A percentile compares a stretch with the other conserved stretches of the same genome.
These are phyloP conservation scores for Ctenoplectra terminalis DNA, from an alignment of 1,140 invertebrate species.

Conservation along the genomic window DNA sequence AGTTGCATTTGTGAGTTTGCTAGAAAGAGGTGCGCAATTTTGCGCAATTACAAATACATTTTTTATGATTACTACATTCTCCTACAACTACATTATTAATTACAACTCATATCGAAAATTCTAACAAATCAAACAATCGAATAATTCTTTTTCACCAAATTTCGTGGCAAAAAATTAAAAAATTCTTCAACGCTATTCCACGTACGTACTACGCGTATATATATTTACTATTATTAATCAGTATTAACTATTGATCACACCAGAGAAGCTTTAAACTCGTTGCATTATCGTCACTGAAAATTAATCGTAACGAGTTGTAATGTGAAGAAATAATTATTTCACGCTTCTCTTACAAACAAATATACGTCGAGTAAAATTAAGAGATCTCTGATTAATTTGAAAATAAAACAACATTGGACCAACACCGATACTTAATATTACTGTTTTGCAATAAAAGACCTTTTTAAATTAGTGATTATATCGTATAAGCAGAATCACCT, in stretches of 20 bases:
- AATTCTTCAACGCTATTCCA: neutral
- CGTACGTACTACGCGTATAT: neutral
- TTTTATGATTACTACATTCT: neutral
- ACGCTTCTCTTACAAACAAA: slow-evolving; percentile 10
- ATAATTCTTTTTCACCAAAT: neutral
- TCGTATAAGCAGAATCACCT: slow-evolving; percentile 53
- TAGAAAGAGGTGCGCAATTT: slow-evolving; percentile 1
- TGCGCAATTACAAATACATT: slow-evolving; percentile 5
- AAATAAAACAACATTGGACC: slow-evolving; percentile 2
- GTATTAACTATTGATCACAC: slow-evolving; percentile 21
- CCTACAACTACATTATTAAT: neutral
- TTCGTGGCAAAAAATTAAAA: neutral
- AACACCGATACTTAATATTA: slow-evolving; percentile 18
- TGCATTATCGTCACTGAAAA: slow-evolving; percentile 26
- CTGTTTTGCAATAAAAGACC: neutral
- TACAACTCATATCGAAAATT: slow-evolving; percentile 20
- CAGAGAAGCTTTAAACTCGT: slow-evolving; percentile 41
- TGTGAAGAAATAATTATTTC: neutral
- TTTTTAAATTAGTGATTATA: slow-evolving; percentile 37
- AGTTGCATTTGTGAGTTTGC: neutral
- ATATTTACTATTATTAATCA: slow-evolving; percentile 2
- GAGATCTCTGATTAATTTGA: neutral
- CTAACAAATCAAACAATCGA: slow-evolving; percentile 22
- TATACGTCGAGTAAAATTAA: neutral
- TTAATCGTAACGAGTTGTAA: slow-evolving; percentile 2